Percentiles rank a stretch among this genome's conserved stretches.
Conservation (phyloP, 2,113 vertebrate species). For the Himantopus leucocephalus region DNA sequence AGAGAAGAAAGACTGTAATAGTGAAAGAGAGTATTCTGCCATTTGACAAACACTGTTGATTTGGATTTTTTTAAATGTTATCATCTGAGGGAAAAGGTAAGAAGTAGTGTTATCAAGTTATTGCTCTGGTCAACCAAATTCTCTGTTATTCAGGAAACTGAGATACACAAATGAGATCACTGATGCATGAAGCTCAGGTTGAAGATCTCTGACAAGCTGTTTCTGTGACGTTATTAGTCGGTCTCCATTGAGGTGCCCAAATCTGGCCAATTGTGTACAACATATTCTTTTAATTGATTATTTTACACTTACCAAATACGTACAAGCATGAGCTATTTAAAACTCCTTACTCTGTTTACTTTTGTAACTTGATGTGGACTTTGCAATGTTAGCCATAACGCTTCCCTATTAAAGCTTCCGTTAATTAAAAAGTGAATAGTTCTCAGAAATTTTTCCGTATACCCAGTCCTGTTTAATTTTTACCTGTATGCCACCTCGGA, state of each 20-base stretch:
- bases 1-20: rapidly evolving
- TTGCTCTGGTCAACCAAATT: background rate
- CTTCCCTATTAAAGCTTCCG: background rate
- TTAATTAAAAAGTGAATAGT: too few relatives aligned
- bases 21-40: background rate
- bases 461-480: too few relatives aligned
- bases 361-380: background rate
- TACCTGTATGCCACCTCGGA: too few relatives aligned
- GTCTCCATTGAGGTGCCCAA: background rate
- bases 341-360: background rate
- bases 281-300: background rate
- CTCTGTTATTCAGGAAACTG: background rate
- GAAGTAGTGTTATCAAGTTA: rapidly evolving
- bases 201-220: background rate
- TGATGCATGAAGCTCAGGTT: background rate
- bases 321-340: background rate
- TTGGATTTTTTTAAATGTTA: background rate
- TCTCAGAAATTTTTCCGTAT: too few relatives aligned
- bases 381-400: background rate
- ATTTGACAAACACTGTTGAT: rapidly evolving
- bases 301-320: background rate
- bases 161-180: background rate
- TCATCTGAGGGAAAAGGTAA: background rate
- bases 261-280: background rate
- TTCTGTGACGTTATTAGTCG: background rate